A percentile compares a stretch with the other conserved stretches of the same genome.
Evolutionary conservation across 2,888 invertebrate genomes (phyloP).

Genomic region (Amiota minor): DNA sequence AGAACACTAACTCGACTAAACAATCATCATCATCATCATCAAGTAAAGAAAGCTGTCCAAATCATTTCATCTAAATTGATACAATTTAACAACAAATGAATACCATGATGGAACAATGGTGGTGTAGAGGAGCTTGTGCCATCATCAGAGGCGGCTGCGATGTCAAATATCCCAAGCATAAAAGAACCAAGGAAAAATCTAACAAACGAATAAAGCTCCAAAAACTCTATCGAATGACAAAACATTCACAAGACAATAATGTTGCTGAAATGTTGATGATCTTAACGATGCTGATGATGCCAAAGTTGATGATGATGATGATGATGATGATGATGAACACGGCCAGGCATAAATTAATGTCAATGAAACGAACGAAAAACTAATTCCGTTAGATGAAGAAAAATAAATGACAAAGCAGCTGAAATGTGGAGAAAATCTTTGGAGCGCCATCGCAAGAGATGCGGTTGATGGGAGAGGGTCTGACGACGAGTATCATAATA

Average conservation of each 20-base stretch:
- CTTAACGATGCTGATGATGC: slow-evolving; percentile 32
- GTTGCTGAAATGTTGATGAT: slow-evolving; percentile 38
- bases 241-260: neutral
- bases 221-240: too few relatives aligned
- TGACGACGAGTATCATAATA: too few relatives aligned
- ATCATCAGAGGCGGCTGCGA: too few relatives aligned
- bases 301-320: neutral
- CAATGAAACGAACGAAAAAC: slow-evolving; percentile 57
- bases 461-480: too few relatives aligned
- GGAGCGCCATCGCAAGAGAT: neutral
- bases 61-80: slow-evolving; percentile 54
- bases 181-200: neutral
- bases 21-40: slow-evolving; percentile 14
- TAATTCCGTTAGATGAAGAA: slow-evolving; percentile 56
- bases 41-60: slow-evolving; percentile 29
- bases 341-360: slow-evolving; percentile 54
- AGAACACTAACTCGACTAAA: slow-evolving; percentile 46
- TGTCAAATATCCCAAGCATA: slow-evolving; percentile 8
- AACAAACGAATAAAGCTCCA: neutral
- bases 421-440: slow-evolving; percentile 8
- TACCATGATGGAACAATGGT: slow-evolving; percentile 5
- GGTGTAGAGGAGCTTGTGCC: too few relatives aligned
- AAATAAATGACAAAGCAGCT: slow-evolving; percentile 49
- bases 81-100: slow-evolving; percentile 48
- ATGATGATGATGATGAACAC: neutral